phyloP scores from a whole-genome alignment of 2,888 invertebrate genomes.

The Ennomos erosarius region DNA sequence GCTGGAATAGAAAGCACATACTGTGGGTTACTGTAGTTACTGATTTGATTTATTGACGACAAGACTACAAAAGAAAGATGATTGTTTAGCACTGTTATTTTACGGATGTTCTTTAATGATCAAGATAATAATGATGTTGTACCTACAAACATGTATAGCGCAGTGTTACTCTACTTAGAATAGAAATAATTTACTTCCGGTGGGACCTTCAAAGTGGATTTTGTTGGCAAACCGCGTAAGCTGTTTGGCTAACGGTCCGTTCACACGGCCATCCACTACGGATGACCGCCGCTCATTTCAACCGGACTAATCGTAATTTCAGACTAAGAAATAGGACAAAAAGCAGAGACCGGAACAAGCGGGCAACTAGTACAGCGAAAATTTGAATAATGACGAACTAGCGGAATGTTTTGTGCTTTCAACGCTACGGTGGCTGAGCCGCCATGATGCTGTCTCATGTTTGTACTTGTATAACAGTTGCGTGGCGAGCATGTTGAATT shows the following conservation, averaged over 20 bases:
- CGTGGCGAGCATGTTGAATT: conserved; percentile 41
- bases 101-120: conserved; percentile 17
- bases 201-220: conserved; percentile 42
- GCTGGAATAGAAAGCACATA: conserved; percentile 19
- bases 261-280: conserved; percentile 81
- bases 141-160: conserved; percentile 24
- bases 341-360: conserved; percentile 82
- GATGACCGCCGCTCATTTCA: conserved; percentile 79
- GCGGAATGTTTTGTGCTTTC: conserved; percentile 78
- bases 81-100: conserved; percentile 6
- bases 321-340: conserved; percentile 80
- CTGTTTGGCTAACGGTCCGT: conserved; percentile 76
- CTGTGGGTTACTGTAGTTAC: conserved; percentile 4
- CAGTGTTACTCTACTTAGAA: conserved; percentile 31
- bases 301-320: conserved; percentile 82
- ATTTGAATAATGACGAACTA: conserved; percentile 83
- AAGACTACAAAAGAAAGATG: conserved; percentile 13
- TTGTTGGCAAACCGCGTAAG: conserved; percentile 60
- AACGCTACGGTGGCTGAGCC: conserved; percentile 70
- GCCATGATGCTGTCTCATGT: conserved; percentile 50
- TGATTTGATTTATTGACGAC: conserved; percentile 25
- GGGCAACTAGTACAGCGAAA: conserved; percentile 82
- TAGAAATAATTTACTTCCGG: conserved; percentile 42
- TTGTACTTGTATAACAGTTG: conserved; percentile 54
- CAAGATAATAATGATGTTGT: conserved; percentile 23